Evolutionary conservation across 1,140 invertebrate genomes (phyloP).

Genomic region (Tenebrio molitor): DNA sequence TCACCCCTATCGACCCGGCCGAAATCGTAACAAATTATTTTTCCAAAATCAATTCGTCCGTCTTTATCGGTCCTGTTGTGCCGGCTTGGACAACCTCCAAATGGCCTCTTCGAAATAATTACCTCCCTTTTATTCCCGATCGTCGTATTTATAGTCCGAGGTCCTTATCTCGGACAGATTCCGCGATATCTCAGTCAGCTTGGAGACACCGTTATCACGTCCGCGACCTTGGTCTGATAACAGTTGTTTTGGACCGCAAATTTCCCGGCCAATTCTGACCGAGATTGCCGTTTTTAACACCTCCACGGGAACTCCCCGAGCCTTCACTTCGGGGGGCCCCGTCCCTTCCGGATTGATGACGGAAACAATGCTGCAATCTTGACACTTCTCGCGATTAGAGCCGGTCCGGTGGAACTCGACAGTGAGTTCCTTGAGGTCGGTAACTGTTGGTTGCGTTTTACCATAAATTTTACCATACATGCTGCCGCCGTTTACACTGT

Average conservation of each 20-base stretch:
- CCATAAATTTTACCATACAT: conserved; percentile 32
- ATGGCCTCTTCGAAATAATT: conserved; percentile 30
- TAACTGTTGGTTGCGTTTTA: conserved; percentile 24
- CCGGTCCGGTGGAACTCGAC: neutral
- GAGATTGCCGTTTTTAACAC: too few species aligned
- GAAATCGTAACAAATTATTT: too few species aligned
- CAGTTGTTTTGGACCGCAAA: conserved; percentile 11
- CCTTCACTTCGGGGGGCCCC: too few species aligned
- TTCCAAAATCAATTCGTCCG: too few species aligned
- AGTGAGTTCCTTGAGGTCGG: conserved; percentile 7
- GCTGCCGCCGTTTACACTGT: conserved; percentile 19
- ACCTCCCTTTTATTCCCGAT: conserved; percentile 24
- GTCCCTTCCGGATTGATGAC: too few species aligned
- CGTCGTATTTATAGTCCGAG: conserved; percentile 11
- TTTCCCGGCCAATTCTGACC: too few species aligned
- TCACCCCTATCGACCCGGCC: too few species aligned
- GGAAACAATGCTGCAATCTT: too few species aligned
- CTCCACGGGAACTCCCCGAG: too few species aligned
- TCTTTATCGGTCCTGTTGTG: neutral
- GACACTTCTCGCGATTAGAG: conserved; percentile 7
- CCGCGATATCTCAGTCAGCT: conserved; percentile 26
- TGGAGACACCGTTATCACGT: conserved; percentile 22
- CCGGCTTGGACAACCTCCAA: conserved; percentile 38
- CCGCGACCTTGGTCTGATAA: conserved; percentile 20
- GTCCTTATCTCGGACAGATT: too few species aligned